phyloP scores from a whole-genome alignment of 2,888 invertebrate species.

The Cheilosia soror region DNA sequence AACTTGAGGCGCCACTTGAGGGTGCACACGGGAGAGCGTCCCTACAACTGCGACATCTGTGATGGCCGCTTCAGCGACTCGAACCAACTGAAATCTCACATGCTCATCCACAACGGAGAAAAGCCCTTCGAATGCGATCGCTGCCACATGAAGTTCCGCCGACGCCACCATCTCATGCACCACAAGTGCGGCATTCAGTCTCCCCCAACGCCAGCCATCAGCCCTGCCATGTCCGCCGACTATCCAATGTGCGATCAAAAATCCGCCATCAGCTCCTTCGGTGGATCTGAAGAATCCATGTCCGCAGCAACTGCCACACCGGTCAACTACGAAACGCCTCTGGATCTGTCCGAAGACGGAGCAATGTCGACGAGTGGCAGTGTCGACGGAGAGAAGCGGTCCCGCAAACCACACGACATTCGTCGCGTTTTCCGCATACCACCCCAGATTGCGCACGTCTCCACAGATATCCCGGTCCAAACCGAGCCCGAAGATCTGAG shows the following conservation, averaged over 20 bases:
- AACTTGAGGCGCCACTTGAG: slow-evolving; percentile 94
- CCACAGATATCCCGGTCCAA: slow-evolving; percentile 88
- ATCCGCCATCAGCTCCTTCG: slow-evolving; percentile 81
- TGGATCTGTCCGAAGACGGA: slow-evolving; percentile 84
- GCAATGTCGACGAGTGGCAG: slow-evolving; percentile 81
- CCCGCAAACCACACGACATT: slow-evolving; percentile 85
- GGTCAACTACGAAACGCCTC: slow-evolving; percentile 82
- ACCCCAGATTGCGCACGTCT: slow-evolving; percentile 82
- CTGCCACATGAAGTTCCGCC: slow-evolving; percentile 91
- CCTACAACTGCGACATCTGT: slow-evolving; percentile 94
- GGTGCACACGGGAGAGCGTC: slow-evolving; percentile 96
- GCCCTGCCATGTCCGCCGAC: slow-evolving; percentile 81
- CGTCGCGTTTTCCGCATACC: slow-evolving; percentile 85
- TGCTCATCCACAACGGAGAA: slow-evolving; percentile 94
- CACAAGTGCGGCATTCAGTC: slow-evolving; percentile 89
- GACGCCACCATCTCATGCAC: slow-evolving; percentile 93
- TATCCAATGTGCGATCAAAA: slow-evolving; percentile 81
- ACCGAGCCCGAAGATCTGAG: slow-evolving; percentile 96
- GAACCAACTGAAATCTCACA: slow-evolving; percentile 95
- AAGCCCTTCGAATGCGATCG: slow-evolving; percentile 93
- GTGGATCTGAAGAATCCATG: slow-evolving; percentile 82
- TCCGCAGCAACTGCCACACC: slow-evolving; percentile 50
- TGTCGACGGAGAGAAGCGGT: slow-evolving; percentile 79
- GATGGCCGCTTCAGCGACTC: slow-evolving; percentile 95
- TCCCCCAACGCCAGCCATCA: slow-evolving; percentile 81